These are phyloP conservation scores for Sciurus carolinensis DNA, from an alignment of 2,797 vertebrate species.

Conservation along the genomic window DNA sequence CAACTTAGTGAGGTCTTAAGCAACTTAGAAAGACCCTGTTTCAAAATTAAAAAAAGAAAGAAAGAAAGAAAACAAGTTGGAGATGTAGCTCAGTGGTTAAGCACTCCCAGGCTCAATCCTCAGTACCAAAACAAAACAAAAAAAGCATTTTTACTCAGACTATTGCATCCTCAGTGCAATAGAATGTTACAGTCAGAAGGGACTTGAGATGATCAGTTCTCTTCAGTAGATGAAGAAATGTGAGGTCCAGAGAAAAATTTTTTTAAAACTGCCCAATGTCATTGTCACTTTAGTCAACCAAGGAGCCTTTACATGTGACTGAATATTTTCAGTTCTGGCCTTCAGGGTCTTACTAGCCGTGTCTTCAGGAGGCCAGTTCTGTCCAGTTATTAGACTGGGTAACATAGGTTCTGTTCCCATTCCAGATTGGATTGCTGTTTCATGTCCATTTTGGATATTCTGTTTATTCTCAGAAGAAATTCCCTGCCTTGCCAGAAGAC, in stretches of 20 bases:
- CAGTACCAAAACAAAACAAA: too few species aligned
- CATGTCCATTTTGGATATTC: background rate
- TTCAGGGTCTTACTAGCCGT: background rate
- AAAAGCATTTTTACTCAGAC: background rate
- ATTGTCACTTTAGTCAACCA: constrained; percentile 27
- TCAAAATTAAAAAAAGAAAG: too few species aligned
- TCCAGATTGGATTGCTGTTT: background rate
- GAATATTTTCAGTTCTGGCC: background rate
- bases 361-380: background rate
- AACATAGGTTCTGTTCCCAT: background rate
- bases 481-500: background rate
- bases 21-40: too few species aligned
- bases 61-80: too few species aligned
- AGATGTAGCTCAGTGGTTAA: too few species aligned
- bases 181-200: background rate
- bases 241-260: background rate
- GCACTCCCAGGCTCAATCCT: too few species aligned
- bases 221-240: constrained; percentile 16
- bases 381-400: background rate
- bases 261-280: background rate
- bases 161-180: background rate
- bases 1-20: too few species aligned
- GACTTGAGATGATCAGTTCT: background rate
- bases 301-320: background rate
- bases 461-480: constrained; percentile 50